Conservation (phyloP, 2,113 vertebrate species). For the Caretta caretta region DNA sequence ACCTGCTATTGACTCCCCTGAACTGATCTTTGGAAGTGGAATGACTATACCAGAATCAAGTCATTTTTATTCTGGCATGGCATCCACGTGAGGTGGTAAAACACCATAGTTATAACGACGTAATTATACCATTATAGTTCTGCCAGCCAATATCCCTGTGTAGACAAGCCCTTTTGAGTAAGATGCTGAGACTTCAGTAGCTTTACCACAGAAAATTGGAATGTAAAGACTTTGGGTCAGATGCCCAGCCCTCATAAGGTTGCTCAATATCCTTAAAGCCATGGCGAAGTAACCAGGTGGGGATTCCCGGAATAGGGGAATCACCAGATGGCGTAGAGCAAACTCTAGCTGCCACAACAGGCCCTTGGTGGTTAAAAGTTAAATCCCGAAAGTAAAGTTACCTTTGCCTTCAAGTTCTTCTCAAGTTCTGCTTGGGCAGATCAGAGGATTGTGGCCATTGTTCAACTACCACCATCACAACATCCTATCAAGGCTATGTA, state of each 20-base stretch:
- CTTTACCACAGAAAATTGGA: background rate
- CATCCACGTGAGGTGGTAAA: background rate
- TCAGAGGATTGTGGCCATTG: background rate
- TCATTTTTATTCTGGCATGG: background rate
- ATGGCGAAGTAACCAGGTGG: constrained; percentile 40
- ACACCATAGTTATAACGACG: background rate
- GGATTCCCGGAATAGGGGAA: constrained; percentile 52
- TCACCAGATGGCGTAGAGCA: background rate
- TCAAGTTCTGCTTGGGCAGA: background rate
- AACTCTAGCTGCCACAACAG: background rate
- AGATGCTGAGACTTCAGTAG: constrained; percentile 15
- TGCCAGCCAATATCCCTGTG: background rate
- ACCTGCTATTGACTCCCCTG: background rate
- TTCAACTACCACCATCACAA: background rate
- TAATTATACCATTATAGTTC: background rate
- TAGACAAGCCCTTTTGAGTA: background rate
- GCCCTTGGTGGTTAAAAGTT: background rate
- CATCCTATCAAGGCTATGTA: background rate
- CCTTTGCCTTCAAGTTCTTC: background rate
- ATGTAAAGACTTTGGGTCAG: constrained; percentile 61
- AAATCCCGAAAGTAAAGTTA: accelerated
- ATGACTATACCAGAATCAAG: background rate
- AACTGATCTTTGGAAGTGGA: background rate
- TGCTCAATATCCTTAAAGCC: constrained; percentile 58
- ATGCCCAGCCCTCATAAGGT: constrained; percentile 28